These are phyloP conservation scores for Mus spretus DNA, from an alignment of 2,797 vertebrate species.

Conservation along the genomic window DNA sequence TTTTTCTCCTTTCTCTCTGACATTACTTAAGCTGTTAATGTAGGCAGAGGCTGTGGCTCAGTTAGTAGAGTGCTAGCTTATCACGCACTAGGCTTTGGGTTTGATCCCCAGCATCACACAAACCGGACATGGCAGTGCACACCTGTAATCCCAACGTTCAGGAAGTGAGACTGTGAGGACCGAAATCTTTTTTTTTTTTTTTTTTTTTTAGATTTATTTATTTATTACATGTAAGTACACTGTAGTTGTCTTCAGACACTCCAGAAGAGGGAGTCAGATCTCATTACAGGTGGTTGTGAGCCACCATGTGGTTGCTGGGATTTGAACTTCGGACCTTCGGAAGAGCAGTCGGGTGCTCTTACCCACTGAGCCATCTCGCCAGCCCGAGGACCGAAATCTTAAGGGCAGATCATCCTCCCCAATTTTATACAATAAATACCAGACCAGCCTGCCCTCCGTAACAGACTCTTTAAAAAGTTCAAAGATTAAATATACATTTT, in stretches of 20 bases:
- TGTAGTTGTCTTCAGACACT: too few species aligned
- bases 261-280: too few species aligned
- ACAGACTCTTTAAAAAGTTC: background rate
- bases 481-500: constrained; percentile 37
- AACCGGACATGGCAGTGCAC: background rate
- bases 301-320: too few species aligned
- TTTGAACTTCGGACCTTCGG: too few species aligned
- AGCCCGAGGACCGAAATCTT: background rate
- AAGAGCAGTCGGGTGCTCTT: too few species aligned
- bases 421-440: background rate
- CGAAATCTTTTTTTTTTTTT: too few species aligned
- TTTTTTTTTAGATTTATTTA: too few species aligned
- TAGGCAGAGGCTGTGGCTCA: background rate
- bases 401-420: background rate
- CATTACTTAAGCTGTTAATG: background rate
- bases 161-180: background rate
- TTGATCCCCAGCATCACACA: background rate
- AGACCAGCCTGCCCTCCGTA: background rate
- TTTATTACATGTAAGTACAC: too few species aligned
- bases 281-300: too few species aligned
- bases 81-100: background rate
- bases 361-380: too few species aligned
- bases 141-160: background rate
- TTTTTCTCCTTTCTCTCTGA: background rate
- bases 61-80: background rate